Evolutionary conservation across 1,140 invertebrate genomes (phyloP).

Genomic region (Ceratosolen fusciceps): DNA sequence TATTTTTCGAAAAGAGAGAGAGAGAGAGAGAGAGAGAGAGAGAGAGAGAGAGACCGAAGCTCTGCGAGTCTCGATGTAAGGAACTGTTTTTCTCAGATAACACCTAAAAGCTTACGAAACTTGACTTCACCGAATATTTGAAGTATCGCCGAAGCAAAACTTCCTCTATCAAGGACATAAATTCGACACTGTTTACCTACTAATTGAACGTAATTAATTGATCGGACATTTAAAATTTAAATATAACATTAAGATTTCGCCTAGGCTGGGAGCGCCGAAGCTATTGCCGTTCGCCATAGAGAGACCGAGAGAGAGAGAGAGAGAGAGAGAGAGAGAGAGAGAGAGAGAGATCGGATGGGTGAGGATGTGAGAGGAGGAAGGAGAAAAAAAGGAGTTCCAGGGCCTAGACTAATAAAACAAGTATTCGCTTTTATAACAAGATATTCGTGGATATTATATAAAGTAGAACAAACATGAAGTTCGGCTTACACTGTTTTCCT

Average conservation of each 20-base stretch:
- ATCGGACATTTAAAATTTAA: slow-evolving; percentile 26
- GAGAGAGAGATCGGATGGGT: no score
- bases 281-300: no score
- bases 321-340: no score
- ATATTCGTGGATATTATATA: neutral
- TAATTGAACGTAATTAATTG: slow-evolving; percentile 39
- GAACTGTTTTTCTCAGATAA: slow-evolving; percentile 13
- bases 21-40: neutral
- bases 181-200: slow-evolving; percentile 33
- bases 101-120: slow-evolving; percentile 21
- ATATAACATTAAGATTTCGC: neutral
- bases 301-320: no score
- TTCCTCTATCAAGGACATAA: neutral
- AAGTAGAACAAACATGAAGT: neutral
- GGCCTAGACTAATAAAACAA: neutral
- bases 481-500: neutral
- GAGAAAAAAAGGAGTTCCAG: neutral
- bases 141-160: neutral
- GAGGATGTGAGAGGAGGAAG: neutral
- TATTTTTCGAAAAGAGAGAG: neutral
- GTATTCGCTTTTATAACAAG: neutral
- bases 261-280: no score
- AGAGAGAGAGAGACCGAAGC: neutral
- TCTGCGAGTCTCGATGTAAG: neutral
- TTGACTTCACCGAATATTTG: slow-evolving; percentile 16